phyloP scores from a whole-genome alignment of 2,113 vertebrate genomes.

The Gallinago paraguaiae region DNA sequence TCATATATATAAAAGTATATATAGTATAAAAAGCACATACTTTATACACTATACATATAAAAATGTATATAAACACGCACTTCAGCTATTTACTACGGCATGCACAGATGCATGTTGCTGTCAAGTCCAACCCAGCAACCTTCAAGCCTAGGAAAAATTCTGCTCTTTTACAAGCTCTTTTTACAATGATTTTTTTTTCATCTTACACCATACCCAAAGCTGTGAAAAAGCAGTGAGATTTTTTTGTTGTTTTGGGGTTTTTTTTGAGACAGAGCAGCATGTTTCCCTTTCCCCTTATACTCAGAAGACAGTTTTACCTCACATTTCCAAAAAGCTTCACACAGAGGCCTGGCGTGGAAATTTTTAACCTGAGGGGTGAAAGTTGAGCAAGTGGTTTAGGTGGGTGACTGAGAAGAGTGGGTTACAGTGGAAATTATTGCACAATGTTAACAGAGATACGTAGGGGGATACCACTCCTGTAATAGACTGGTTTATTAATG shows the following conservation, averaged over 20 bases:
- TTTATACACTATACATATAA: background rate
- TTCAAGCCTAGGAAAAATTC: background rate
- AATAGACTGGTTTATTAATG: background rate
- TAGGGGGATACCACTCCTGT: background rate
- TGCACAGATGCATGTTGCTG: background rate
- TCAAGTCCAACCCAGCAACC: background rate
- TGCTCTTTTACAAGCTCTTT: background rate
- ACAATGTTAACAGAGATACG: background rate
- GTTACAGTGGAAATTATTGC: slow-evolving; percentile 40
- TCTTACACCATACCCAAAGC: background rate
- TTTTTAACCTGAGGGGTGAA: slow-evolving; percentile 12
- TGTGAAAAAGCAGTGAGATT: background rate
- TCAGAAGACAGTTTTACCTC: background rate
- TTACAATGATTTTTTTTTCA: background rate
- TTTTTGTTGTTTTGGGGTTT: background rate
- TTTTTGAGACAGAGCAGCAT: background rate
- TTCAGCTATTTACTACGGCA: background rate
- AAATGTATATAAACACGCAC: background rate
- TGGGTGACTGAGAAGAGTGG: slow-evolving; percentile 10
- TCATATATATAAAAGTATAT: background rate
- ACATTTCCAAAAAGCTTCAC: slow-evolving; percentile 3
- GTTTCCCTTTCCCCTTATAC: background rate
- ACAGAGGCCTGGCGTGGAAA: background rate
- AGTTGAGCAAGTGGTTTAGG: background rate
- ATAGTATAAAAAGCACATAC: background rate